Base-by-base conservation (phyloP, 64 coral and sea anemone genomes). In the Actinia equina region DNA sequence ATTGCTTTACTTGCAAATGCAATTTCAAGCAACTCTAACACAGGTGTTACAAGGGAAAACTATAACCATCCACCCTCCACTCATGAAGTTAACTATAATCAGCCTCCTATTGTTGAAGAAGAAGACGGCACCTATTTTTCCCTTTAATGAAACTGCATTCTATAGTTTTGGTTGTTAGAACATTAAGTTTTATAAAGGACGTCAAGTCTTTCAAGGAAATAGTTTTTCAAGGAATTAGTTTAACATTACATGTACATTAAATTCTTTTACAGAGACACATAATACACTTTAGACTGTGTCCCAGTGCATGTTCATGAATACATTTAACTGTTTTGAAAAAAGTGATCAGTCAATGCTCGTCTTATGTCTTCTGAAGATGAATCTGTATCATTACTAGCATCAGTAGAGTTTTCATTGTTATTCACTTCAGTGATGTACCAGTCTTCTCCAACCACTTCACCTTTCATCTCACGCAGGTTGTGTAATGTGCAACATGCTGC, bases 381-480 rank as follows among this genome's bases (percentile, higher is more conserved):
- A 62, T 62, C 59, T 62, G 59, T 14, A 14, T 62, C 59, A 62
- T 62, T 18, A 62, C 59, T 14, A 62, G 59, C 15, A 62, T 62
- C 59, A 62, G 59, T 62, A 62, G 59, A 88, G 74, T 88, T 88
- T 53, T 78, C 76, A 79, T 79, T 71, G 9, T 77, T 79, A 59
- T 79, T 56, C 1, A 77, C 23, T 59, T 88, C 22, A 41, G 20
- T 59, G 17, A 77, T 88, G 86, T 80, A 78, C 88, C 88, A 90
- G 19, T 85, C 64, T 37, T 85, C 88, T 74, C 71, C 25, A 49
- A 90, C 84, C 37, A 85, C 82, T 67, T 91, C 82, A 59, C 51
- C 71, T 83, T 78, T 91, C 27, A 69, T 84, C 77, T 91, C 82
- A 91, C 89, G 85, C 52, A 85, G 77, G 56, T 91, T 91, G 69